These are phyloP conservation scores for Drosophila parvula DNA, from an alignment of 1,140 invertebrate genomes.

Conservation along the genomic window DNA sequence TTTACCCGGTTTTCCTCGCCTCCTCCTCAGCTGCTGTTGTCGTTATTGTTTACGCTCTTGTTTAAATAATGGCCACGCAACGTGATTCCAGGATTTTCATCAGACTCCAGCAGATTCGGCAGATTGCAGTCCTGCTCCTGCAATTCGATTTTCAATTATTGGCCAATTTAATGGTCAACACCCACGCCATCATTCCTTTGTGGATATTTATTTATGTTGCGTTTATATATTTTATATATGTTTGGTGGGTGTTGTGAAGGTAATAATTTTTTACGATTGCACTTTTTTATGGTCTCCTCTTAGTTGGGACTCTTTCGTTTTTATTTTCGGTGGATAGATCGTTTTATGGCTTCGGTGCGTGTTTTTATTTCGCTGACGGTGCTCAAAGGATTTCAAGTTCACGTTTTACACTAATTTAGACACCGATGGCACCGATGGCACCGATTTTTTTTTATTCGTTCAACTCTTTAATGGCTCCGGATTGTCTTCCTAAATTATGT, in stretches of 20 bases:
- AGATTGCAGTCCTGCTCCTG: constrained; percentile 57
- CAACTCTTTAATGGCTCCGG: constrained; percentile 73
- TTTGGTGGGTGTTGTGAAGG: constrained; percentile 27
- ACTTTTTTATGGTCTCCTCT: constrained; percentile 73
- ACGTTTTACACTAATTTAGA: constrained; percentile 74
- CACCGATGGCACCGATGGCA: constrained; percentile 12
- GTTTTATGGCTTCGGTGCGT: constrained; percentile 79
- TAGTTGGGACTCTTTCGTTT: constrained; percentile 43
- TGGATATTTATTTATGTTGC: constrained; percentile 51
- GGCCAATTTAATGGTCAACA: constrained; percentile 76
- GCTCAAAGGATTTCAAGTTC: constrained; percentile 82
- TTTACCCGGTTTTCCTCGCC: constrained; percentile 15
- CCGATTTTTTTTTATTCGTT: too few relatives aligned
- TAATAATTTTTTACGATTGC: constrained; percentile 74
- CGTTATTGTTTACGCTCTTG: constrained; percentile 82
- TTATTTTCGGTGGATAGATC: constrained; percentile 35
- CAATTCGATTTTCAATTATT: constrained; percentile 82
- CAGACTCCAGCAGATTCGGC: constrained; percentile 17
- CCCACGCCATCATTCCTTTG: constrained; percentile 17
- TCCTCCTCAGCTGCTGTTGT: constrained; percentile 63
- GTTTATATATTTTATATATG: constrained; percentile 35
- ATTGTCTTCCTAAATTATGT: constrained; percentile 69
- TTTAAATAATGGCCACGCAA: constrained; percentile 80
- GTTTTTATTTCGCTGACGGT: constrained; percentile 77
- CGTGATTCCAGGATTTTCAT: constrained; percentile 58